These are phyloP conservation scores for Oryzias javanicus DNA, from an alignment of 2,113 vertebrate genomes.

Conservation along the genomic window DNA sequence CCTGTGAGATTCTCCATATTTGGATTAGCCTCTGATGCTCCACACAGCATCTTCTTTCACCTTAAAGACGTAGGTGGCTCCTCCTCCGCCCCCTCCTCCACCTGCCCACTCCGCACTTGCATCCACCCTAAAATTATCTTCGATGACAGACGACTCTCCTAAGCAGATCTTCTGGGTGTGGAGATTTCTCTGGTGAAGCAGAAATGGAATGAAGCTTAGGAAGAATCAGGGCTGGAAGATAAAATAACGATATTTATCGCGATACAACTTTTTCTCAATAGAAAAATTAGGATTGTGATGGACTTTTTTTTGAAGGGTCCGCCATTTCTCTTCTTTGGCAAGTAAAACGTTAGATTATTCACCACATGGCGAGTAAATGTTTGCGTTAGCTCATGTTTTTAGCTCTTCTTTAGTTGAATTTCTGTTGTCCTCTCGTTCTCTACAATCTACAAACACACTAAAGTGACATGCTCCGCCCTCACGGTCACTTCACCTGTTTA, in stretches of 20 bases:
- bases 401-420: too few relatives aligned
- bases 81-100: conserved; percentile 89
- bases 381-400: too few relatives aligned
- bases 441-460: too few relatives aligned
- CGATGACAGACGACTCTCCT: conserved; percentile 85
- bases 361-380: too few relatives aligned
- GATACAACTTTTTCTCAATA: too few relatives aligned
- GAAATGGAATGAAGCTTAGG: conserved; percentile 7
- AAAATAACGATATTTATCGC: not conserved
- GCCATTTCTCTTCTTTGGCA: too few relatives aligned
- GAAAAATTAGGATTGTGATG: too few relatives aligned
- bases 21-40: not conserved
- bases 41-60: conserved; percentile 54
- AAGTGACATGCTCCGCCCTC: too few relatives aligned
- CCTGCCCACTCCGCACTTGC: conserved; percentile 79
- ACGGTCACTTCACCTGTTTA: too few relatives aligned
- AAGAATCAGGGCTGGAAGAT: not conserved
- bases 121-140: conserved; percentile 73
- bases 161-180: conserved; percentile 85
- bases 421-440: too few relatives aligned
- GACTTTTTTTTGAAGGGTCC: too few relatives aligned
- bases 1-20: not conserved
- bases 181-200: conserved; percentile 73
- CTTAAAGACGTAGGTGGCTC: conserved; percentile 86
- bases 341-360: too few relatives aligned